Evolutionary conservation across 2,888 invertebrate species (phyloP).

Genomic region (Lasioglossum oenotherae): DNA sequence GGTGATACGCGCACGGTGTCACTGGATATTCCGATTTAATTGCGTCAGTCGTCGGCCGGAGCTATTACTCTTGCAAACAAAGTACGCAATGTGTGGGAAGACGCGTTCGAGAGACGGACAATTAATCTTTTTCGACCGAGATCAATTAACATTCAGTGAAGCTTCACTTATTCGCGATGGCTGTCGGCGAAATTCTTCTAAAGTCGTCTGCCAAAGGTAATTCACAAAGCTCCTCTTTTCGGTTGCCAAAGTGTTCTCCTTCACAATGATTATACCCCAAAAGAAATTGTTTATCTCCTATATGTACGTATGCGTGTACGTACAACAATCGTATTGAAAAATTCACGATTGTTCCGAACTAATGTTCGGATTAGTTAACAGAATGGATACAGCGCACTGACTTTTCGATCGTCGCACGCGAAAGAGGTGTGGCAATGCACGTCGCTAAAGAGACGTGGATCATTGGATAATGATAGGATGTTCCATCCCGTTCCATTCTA

Average conservation of each 20-base stretch:
- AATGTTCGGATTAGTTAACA: background rate
- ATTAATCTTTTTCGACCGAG: background rate
- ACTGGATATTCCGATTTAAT: conserved; percentile 26
- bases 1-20: conserved; percentile 15
- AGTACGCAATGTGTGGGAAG: background rate
- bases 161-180: background rate
- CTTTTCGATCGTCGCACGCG: conserved; percentile 24
- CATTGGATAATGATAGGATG: conserved; percentile 82
- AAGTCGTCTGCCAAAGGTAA: background rate
- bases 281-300: too few relatives aligned
- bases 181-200: background rate
- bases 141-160: background rate
- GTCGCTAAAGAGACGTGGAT: conserved; percentile 76
- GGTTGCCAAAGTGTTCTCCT: too few relatives aligned
- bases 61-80: background rate
- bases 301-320: too few relatives aligned
- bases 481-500: conserved; percentile 76
- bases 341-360: background rate
- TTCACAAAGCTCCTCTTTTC: too few relatives aligned
- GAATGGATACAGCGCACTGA: background rate
- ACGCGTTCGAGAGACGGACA: background rate
- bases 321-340: background rate
- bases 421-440: conserved; percentile 62
- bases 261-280: too few relatives aligned
- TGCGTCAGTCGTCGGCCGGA: background rate